Evolutionary conservation across 2,113 vertebrate genomes (phyloP).

Genomic region (Dicaeum eximium): DNA sequence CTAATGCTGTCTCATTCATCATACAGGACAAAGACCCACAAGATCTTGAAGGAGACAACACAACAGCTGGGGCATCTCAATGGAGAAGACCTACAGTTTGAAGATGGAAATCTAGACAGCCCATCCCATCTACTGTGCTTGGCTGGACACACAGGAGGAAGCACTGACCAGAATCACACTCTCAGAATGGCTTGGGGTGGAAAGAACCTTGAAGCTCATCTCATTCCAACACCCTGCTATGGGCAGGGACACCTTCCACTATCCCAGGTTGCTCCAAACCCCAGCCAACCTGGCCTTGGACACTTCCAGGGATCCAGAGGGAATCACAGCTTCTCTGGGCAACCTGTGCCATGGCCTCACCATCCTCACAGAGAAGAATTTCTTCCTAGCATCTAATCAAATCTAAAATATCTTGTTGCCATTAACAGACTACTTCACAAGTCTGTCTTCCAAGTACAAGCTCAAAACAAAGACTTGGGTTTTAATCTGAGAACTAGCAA

Average conservation of each 20-base stretch:
- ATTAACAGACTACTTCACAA: neutral
- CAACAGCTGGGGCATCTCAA: neutral
- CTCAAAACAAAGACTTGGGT: neutral
- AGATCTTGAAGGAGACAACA: neutral
- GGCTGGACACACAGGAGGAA: neutral
- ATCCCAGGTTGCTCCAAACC: neutral
- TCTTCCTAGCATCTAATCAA: neutral
- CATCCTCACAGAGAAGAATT: neutral
- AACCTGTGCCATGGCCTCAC: neutral
- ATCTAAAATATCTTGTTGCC: neutral
- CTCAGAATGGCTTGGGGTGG: neutral
- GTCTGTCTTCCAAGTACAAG: neutral
- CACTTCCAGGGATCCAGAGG: neutral
- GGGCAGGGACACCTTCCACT: neutral
- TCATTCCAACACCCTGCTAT: neutral
- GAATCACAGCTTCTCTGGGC: neutral
- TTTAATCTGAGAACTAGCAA: neutral
- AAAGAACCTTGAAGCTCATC: neutral
- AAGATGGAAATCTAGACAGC: neutral
- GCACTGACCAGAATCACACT: neutral
- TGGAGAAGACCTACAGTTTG: neutral
- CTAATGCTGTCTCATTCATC: neutral
- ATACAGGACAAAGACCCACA: neutral
- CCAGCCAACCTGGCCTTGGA: accelerated
- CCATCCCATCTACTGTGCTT: neutral